A percentile compares a stretch with the other conserved stretches of the same genome.
phyloP scores from a whole-genome alignment of 2,113 vertebrate species.

The Tyrannus savana region DNA sequence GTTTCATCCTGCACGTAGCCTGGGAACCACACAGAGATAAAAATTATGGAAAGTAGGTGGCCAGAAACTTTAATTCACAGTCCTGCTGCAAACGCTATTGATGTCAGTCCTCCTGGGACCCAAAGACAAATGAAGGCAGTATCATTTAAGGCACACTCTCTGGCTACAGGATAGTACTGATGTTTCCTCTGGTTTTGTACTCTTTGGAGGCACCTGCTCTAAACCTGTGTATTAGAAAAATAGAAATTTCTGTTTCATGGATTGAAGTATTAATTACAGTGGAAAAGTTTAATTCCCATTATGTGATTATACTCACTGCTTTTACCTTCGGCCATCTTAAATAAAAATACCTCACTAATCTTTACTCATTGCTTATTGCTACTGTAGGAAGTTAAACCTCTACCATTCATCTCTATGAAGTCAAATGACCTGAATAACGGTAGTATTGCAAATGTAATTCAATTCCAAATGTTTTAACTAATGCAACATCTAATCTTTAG shows the following conservation, averaged over 20 bases:
- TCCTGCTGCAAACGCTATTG: neutral
- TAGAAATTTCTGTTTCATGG: neutral
- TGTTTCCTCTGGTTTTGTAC: rapidly evolving
- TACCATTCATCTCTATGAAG: neutral
- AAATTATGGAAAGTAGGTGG: neutral
- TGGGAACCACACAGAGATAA: neutral
- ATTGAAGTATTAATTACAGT: neutral
- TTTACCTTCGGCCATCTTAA: neutral
- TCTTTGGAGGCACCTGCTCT: neutral
- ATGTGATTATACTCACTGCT: neutral
- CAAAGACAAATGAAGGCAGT: neutral
- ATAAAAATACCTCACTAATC: neutral
- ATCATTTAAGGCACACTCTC: neutral
- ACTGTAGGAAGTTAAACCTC: neutral
- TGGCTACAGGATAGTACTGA: neutral
- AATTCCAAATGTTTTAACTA: neutral
- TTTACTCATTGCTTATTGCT: neutral
- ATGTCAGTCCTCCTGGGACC: neutral
- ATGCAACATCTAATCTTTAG: neutral
- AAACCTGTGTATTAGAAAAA: neutral
- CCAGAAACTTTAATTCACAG: slow-evolving; percentile 16
- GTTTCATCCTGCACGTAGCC: neutral
- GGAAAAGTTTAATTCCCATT: neutral
- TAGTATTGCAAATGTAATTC: neutral
- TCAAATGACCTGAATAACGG: neutral